phyloP scores from a whole-genome alignment of 2,797 vertebrate species.

The Rhincodon typus region DNA sequence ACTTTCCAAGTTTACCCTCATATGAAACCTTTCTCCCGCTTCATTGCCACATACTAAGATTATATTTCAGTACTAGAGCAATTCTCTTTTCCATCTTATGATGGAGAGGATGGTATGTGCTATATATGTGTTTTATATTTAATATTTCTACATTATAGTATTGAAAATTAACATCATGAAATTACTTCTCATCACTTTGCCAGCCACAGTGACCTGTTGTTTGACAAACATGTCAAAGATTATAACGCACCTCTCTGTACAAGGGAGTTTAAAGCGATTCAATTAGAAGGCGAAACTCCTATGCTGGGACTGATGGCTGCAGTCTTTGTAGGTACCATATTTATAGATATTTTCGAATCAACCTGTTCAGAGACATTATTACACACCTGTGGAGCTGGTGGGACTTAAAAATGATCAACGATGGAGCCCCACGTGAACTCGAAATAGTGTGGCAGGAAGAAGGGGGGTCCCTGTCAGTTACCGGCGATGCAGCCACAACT shows the following conservation, averaged over 20 bases:
- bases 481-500: not conserved
- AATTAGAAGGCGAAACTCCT: not conserved
- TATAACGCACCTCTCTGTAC: not conserved
- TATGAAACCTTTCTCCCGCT: too few relatives aligned
- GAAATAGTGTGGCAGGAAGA: not conserved
- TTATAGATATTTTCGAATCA: not conserved
- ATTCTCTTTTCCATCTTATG: too few relatives aligned
- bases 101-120: too few relatives aligned
- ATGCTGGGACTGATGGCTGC: not conserved
- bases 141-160: too few relatives aligned
- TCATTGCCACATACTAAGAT: too few relatives aligned
- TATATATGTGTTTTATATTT: too few relatives aligned
- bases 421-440: not conserved
- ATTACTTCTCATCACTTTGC: not conserved
- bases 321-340: too few relatives aligned
- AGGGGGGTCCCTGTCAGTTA: not conserved
- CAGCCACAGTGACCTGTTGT: not conserved
- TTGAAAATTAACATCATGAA: not conserved
- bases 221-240: not conserved
- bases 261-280: not conserved
- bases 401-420: not conserved
- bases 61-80: too few relatives aligned
- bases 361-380: too few relatives aligned
- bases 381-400: too few relatives aligned
- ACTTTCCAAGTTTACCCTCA: too few relatives aligned